These are phyloP conservation scores for Columba livia DNA, from an alignment of 2,113 vertebrate genomes.

Conservation along the genomic window DNA sequence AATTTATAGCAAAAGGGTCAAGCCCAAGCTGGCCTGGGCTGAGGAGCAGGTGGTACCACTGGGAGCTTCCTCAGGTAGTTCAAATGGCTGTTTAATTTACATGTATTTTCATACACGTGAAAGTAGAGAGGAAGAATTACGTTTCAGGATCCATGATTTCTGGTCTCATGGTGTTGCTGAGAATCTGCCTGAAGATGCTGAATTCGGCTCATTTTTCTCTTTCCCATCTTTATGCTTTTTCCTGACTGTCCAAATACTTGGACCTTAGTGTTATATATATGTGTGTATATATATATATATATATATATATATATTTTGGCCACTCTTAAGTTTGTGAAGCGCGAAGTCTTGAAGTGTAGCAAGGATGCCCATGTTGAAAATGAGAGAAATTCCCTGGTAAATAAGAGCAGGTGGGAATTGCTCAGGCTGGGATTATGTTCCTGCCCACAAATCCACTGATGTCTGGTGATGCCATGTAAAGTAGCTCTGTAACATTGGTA, in stretches of 20 bases:
- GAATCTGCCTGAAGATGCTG: not conserved
- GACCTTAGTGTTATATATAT: too few relatives aligned
- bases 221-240: not conserved
- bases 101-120: fast-evolving
- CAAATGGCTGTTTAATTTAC: not conserved
- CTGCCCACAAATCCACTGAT: not conserved
- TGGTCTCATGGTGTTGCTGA: not conserved
- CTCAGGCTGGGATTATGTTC: not conserved
- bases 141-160: fast-evolving
- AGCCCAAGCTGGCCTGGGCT: slow-evolving; percentile 4
- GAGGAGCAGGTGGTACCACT: not conserved
- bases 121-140: fast-evolving
- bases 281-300: too few relatives aligned
- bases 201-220: not conserved
- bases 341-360: not conserved
- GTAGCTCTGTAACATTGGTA: not conserved
- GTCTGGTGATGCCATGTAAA: not conserved
- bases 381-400: not conserved
- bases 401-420: not conserved
- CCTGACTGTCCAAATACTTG: not conserved
- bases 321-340: not conserved
- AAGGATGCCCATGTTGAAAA: not conserved
- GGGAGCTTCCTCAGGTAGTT: slow-evolving; percentile 47
- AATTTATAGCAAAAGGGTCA: slow-evolving; percentile 75
- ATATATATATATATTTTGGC: too few relatives aligned